Evolutionary conservation across 2,797 vertebrate species (phyloP), one percentile per base, ranked within the genome.

Genomic region (Phylloscopus collybita): DNA sequence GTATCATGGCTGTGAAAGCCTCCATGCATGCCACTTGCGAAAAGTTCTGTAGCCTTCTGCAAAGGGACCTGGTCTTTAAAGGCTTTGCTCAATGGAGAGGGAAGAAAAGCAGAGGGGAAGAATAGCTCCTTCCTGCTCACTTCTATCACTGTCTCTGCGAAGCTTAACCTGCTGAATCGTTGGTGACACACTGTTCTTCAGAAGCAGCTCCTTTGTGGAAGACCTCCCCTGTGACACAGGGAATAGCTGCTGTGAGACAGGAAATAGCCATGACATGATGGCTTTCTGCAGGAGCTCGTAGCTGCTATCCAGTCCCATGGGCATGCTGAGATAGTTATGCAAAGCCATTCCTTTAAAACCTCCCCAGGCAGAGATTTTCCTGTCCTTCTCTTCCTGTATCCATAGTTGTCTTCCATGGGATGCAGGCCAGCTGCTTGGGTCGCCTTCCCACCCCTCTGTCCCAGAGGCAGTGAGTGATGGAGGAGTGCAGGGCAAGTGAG

Each of bases 1-100:
- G 94, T 96, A 96, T 93, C 92, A 94, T 92, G 92, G 87, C 94
- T 91, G 73, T 92, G 92, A 96, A 88, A 92, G 90, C 75, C 91
- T 95, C 94, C 66, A 18, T 96, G 93, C 30, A 21, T 49, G 95
- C 79, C 84, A 72, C 95, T 93, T 76, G 86, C 90, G 82, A 6
- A 15, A 95, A 93, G 75, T 95, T 93, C 93, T 95, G 92, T 94
- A 79, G 86, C 71, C 82, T 72, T 92, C 73, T 94, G 90, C 75
- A 87, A 76, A 91, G 93, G 75, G 71, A 95, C 57, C 65, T 90
- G 73, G 62, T 62, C 73, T 97, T 93, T 61, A 86, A 93, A 96
- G 91, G 27, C 65, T 72, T 70, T 47, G 51, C 84, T 96, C 91
- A 94, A 70, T 90, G 87, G 91, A 78, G 59, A 89, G 49, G 78